Conservation (phyloP, 2,113 vertebrate species). For the Protobothrops flavoviridis region DNA sequence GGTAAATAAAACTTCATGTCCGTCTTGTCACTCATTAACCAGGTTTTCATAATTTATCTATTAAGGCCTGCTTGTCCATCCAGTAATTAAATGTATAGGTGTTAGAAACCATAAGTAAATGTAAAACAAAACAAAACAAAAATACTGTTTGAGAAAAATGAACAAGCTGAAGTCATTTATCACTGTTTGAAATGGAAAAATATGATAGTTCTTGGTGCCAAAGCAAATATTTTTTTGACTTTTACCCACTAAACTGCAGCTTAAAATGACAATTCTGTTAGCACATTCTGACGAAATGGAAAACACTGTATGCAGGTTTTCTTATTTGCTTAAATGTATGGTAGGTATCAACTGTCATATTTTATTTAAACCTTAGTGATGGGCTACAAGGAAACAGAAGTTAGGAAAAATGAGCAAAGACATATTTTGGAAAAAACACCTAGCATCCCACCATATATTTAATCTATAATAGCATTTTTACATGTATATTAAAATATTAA, state of each 20-base stretch:
- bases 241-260: constrained; percentile 37
- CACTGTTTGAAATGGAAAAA: constrained; percentile 74
- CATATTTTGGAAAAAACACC: not conserved
- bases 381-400: not conserved
- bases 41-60: constrained; percentile 78
- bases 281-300: constrained; percentile 56
- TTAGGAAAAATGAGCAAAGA: not conserved
- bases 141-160: constrained; percentile 72
- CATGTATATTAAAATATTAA: accelerated
- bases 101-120: constrained; percentile 83
- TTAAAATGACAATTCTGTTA: constrained; percentile 54
- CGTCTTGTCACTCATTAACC: constrained; percentile 75
- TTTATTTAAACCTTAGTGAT: accelerated
- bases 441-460: accelerated
- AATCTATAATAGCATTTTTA: not conserved
- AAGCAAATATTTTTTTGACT: constrained; percentile 67
- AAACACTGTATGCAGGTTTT: constrained; percentile 34
- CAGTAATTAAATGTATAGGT: constrained; percentile 77
- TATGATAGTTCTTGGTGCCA: constrained; percentile 64
- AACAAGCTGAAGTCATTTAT: constrained; percentile 77
- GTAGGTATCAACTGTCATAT: not conserved
- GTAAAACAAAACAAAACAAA: constrained; percentile 77
- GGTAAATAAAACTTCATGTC: constrained; percentile 75
- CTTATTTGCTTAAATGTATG: not conserved
- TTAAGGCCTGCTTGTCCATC: constrained; percentile 67